Base-by-base conservation (phyloP, 2,113 vertebrate species). In the Vimba vimba region DNA sequence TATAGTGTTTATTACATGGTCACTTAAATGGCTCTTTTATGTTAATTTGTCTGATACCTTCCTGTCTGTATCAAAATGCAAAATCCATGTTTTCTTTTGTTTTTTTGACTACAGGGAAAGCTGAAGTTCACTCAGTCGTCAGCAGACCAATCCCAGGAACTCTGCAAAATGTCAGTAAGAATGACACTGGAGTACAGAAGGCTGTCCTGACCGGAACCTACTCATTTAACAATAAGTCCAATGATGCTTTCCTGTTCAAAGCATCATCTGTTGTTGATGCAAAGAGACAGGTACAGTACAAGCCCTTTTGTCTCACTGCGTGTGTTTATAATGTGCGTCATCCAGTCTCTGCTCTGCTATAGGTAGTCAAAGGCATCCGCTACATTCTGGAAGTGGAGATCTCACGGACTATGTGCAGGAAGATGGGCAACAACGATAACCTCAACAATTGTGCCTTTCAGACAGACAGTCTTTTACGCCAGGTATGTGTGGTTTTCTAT, bases 241-340 rank as follows among this genome's bases (percentile, higher is more conserved):
- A 95, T 2, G 94, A 95, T 15, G 90, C 90, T 25, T 95, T 93
- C 79, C 90, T 95, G 43, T 95, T 94, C 89, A 95, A 85, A 85
- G 83, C 90, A 0, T 87, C 89, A 0, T 47, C 64, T 25, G 80
- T 95, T 43, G 27, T 60, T 69, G 74, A 79, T 6, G 94, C 93
- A 0, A 89, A 94, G 88, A 86, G 78, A 82, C 94, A 95, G 93
- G 94, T 94, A 91, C 4, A 62, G 33, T 5, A 2, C 4, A 45
- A 47, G 1, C 6, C 6, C 4, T 4, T 66, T 50, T 36, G 33
- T 19, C 30, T 10, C 30, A 57, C 15, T 64, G 2, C 47, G 10
- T 47, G 11, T 43, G 47, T 81, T 33, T 12, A 47, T 57, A 15
- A 19, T 57, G 52, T 33, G 2, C 13, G 36, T 64, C 23, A 55